Percentiles rank a stretch among this genome's conserved stretches.
Evolutionary conservation across 1,140 invertebrate species (phyloP).

Genomic region (Rhizoglyphus robini): DNA sequence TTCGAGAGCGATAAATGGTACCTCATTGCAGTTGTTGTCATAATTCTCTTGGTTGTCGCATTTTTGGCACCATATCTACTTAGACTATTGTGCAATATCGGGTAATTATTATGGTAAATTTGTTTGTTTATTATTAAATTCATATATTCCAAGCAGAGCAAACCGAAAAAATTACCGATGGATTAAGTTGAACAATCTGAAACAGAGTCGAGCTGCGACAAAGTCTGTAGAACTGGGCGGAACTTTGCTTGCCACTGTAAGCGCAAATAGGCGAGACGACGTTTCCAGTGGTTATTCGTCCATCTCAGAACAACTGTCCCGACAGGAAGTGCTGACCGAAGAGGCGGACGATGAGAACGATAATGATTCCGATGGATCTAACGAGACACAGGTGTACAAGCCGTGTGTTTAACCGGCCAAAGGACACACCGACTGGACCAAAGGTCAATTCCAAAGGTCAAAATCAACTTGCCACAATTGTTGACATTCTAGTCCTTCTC

Average conservation of each 20-base stretch:
- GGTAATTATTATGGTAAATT: too few relatives aligned
- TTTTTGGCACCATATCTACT: background rate
- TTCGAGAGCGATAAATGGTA: slow-evolving; percentile 3
- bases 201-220: background rate
- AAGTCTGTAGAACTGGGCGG: background rate
- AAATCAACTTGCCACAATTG: too few relatives aligned
- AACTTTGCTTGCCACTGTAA: background rate
- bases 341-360: background rate
- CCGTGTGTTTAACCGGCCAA: too few relatives aligned
- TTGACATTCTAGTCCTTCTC: too few relatives aligned
- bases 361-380: background rate
- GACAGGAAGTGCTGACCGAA: background rate
- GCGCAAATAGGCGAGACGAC: background rate
- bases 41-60: background rate
- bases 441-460: too few relatives aligned
- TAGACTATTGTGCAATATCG: background rate
- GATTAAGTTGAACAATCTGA: slow-evolving; percentile 4
- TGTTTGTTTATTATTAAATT: too few relatives aligned
- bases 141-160: background rate
- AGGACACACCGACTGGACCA: too few relatives aligned
- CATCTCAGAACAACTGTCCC: background rate
- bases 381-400: too few relatives aligned
- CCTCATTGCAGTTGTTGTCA: background rate
- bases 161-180: background rate
- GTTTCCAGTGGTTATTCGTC: background rate